Evolutionary conservation across 2,888 invertebrate species (phyloP).

Genomic region (Trachelus stipa): DNA sequence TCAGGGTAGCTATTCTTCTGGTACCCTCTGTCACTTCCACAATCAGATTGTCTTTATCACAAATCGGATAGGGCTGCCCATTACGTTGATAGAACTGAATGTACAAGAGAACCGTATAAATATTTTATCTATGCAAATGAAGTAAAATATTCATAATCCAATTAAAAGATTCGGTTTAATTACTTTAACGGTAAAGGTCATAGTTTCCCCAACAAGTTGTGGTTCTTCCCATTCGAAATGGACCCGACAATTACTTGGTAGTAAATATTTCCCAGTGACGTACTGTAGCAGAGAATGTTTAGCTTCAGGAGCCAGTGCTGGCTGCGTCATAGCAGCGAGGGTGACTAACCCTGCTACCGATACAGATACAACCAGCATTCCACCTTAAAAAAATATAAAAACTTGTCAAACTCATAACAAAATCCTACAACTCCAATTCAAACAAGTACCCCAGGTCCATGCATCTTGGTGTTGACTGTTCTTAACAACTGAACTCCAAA

Average conservation of each 20-base stretch:
- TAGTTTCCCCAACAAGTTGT: slow-evolving; percentile 88
- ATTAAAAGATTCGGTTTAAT: slow-evolving; percentile 25
- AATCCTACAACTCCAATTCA: background rate
- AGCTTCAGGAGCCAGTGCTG: slow-evolving; percentile 89
- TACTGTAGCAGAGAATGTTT: slow-evolving; percentile 90
- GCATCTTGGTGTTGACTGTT: slow-evolving; percentile 88
- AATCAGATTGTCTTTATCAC: slow-evolving; percentile 90
- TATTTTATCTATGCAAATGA: background rate
- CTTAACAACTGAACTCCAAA: slow-evolving; percentile 89
- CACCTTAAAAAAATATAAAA: slow-evolving; percentile 69
- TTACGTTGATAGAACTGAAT: slow-evolving; percentile 89
- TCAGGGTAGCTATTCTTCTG: slow-evolving; percentile 84
- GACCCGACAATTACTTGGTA: slow-evolving; percentile 87
- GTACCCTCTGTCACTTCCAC: slow-evolving; percentile 90
- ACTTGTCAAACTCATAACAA: background rate
- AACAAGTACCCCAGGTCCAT: slow-evolving; percentile 83
- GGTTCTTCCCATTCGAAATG: slow-evolving; percentile 94
- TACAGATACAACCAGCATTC: slow-evolving; percentile 91
- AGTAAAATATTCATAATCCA: background rate
- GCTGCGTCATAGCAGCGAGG: slow-evolving; percentile 91
- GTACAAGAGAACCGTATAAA: background rate
- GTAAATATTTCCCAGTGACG: slow-evolving; percentile 90
- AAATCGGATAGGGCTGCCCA: slow-evolving; percentile 94
- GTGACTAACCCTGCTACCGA: slow-evolving; percentile 91
- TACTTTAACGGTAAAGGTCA: slow-evolving; percentile 86